Percentiles rank a stretch among this genome's conserved stretches.
Evolutionary conservation across 2,888 invertebrate genomes (phyloP).

Genomic region (Ophioninae sp.): DNA sequence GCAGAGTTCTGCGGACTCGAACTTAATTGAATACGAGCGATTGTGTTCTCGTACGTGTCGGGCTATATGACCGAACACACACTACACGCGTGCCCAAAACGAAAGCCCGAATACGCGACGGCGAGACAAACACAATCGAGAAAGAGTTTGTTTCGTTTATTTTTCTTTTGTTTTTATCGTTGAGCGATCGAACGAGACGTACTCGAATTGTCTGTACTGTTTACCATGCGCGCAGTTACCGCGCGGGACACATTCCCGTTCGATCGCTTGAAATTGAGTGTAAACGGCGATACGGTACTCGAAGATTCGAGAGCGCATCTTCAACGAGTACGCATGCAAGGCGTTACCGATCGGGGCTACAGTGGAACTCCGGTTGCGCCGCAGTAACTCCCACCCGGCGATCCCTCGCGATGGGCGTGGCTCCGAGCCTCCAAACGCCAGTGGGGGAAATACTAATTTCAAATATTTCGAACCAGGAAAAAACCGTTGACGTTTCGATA

Average conservation of each 20-base stretch:
- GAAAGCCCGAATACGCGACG: not conserved
- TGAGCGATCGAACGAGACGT: not conserved
- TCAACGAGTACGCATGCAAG: not conserved
- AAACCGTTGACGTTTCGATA: too few relatives aligned
- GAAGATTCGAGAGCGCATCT: not conserved
- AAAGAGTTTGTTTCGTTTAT: not conserved
- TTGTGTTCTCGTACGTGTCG: conserved; percentile 43
- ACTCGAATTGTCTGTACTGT: not conserved
- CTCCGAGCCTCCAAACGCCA: too few relatives aligned
- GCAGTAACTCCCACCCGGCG: too few relatives aligned
- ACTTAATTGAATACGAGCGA: conserved; percentile 60
- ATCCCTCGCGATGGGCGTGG: too few relatives aligned
- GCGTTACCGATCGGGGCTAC: too few relatives aligned
- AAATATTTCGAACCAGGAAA: too few relatives aligned
- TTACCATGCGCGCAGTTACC: not conserved
- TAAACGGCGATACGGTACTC: not conserved
- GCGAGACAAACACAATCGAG: not conserved
- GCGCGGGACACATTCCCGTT: not conserved
- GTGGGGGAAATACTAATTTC: too few relatives aligned
- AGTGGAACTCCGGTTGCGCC: too few relatives aligned
- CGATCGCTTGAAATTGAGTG: not conserved
- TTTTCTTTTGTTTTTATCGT: not conserved
- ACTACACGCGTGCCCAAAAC: conserved; percentile 4
- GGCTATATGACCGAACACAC: conserved; percentile 12
- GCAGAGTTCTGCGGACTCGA: conserved; percentile 58